Base-by-base conservation (phyloP, 2,888 invertebrate genomes). In the Coremacera marginata region DNA sequence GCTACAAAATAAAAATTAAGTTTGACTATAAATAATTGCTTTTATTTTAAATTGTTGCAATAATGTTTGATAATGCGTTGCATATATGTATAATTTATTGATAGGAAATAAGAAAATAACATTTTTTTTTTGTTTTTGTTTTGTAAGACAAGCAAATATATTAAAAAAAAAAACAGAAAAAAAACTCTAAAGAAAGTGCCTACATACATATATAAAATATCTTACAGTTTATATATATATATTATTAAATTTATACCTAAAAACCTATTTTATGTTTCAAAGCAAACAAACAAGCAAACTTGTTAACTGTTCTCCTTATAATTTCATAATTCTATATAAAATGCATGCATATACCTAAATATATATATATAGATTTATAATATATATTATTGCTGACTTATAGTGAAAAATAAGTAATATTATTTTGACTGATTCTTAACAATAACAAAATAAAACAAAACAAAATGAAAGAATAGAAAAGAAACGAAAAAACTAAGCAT, bases 131-230 rank as follows among this genome's bases (percentile, higher is more conserved):
- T 68, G 25, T 49, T 34, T 67, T 77, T 73, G 22, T 67, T 37
- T 62, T 71, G 16, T 27, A 63, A 31, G 73, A 78, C 65, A 57
- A 70, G 72, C 73, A 80, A 77, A 78, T 75, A 62, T 73, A 51
- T 70, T 75, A 75, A 34, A 72, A 70, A 75, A 55, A 27, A 62
- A 34, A 65, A 78, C 79, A 65, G 8, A 76, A 78, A 77, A 44
- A 62, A 34, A 71, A 78, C 81, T 80, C 79, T 79, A 71, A 72
- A 78, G 77, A 78, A 79, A 78, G 79, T 80, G 75, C 77, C 70
- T 76, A 76, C 62, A 74, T 60, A 75, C 37, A 34, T 70, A 75
- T 49, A 27, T 70, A 73, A n/a, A 44, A 71, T 71, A 71, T 77
- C 72, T 79, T 70, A 75, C 77, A 78, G 76, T 80, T 75, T 62